Evolutionary conservation across 2,888 invertebrate species (phyloP).

Genomic region (Neuroscelio doddi): DNA sequence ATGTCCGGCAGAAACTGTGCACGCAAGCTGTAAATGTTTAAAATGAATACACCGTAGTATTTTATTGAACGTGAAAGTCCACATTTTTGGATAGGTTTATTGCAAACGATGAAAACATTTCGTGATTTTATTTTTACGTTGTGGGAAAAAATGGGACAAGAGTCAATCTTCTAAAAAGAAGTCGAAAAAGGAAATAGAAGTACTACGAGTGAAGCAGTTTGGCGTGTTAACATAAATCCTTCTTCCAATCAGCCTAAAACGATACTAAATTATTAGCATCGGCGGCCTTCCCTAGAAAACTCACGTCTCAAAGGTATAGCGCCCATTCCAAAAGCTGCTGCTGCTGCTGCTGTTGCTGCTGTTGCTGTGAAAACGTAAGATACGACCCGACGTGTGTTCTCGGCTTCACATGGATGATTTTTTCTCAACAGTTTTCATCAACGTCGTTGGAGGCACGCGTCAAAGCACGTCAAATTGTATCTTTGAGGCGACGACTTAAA

Average conservation of each 20-base stretch:
- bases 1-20: too few species aligned
- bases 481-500: conserved; percentile 52
- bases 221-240: conserved; percentile 59
- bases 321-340: conserved; percentile 53
- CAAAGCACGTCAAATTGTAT: conserved; percentile 22
- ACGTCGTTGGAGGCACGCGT: conserved; percentile 21
- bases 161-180: conserved; percentile 1
- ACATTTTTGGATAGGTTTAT: too few species aligned
- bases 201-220: conserved; percentile 11
- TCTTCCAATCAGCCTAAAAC: conserved; percentile 67
- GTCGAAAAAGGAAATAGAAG: neutral
- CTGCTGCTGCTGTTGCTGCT: too few species aligned
- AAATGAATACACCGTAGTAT: too few species aligned
- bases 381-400: conserved; percentile 35
- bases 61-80: too few species aligned
- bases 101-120: too few species aligned
- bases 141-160: neutral
- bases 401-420: conserved; percentile 32
- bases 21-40: too few species aligned
- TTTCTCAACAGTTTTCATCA: conserved; percentile 27
- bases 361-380: conserved; percentile 51
- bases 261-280: conserved; percentile 66
- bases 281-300: conserved; percentile 36
- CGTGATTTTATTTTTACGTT: too few species aligned
- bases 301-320: conserved; percentile 30